These are phyloP conservation scores for Gallinago solitaria DNA, from an alignment of 2,797 vertebrate species.

Conservation along the genomic window DNA sequence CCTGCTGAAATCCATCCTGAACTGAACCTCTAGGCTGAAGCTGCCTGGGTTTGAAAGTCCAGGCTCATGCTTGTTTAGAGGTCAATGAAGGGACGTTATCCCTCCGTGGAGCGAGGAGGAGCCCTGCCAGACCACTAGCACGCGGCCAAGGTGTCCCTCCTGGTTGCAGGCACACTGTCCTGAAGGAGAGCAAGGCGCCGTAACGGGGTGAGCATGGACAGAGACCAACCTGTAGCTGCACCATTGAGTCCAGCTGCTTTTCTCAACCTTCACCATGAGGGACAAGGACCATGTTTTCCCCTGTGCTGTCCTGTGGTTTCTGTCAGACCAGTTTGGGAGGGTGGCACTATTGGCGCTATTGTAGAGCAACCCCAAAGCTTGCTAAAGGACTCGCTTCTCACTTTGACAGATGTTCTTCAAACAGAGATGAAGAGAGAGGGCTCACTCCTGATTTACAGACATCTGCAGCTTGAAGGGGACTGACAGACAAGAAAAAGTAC, in stretches of 20 bases:
- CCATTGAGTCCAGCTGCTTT: not conserved
- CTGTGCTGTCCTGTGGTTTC: not conserved
- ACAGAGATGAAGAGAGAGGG: not conserved
- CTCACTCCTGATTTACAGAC: not conserved
- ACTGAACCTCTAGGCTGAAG: not conserved
- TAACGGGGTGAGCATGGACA: rapidly evolving
- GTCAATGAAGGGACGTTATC: not conserved
- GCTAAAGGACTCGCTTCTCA: too few relatives aligned
- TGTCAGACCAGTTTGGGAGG: not conserved
- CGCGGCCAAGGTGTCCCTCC: not conserved
- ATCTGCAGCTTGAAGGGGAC: not conserved
- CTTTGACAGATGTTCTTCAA: too few relatives aligned
- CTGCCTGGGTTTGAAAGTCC: not conserved
- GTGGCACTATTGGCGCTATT: not conserved
- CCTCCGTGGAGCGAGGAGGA: not conserved
- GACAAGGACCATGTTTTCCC: rapidly evolving
- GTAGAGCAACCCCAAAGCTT: too few relatives aligned
- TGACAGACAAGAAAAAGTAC: not conserved
- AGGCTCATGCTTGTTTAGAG: not conserved
- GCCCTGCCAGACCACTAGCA: not conserved
- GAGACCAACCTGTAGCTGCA: not conserved
- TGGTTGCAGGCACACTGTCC: not conserved
- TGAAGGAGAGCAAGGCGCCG: not conserved
- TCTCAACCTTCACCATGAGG: not conserved
- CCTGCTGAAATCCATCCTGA: not conserved